Evolutionary conservation across 2,888 invertebrate genomes (phyloP).

Genomic region (Meghimatium bilineatum): DNA sequence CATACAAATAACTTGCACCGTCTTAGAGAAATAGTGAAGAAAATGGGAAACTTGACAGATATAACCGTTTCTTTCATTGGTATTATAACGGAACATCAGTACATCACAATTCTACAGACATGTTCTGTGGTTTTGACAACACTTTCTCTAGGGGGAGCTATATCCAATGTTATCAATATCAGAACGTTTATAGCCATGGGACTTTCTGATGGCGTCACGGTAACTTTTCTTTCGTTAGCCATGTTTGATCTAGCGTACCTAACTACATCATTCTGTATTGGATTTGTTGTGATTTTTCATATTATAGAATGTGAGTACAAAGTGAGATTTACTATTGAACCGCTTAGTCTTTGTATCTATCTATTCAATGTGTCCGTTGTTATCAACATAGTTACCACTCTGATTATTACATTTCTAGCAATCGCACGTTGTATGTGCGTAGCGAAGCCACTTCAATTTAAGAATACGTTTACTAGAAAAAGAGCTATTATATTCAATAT

Average conservation of each 20-base stretch:
- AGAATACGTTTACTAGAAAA: not conserved
- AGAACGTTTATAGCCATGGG: conserved; percentile 24
- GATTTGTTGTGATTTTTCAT: not conserved
- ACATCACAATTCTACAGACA: not conserved
- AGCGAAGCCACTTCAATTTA: conserved; percentile 35
- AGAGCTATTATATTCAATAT: not conserved
- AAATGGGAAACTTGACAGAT: not conserved
- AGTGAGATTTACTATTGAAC: conserved; percentile 4
- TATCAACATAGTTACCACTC: not conserved
- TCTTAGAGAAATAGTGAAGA: not conserved
- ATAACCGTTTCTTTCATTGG: not conserved
- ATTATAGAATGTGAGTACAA: not conserved
- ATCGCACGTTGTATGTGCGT: conserved; percentile 24
- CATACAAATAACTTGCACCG: not conserved
- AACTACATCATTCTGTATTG: not conserved
- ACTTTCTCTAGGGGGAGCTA: not conserved
- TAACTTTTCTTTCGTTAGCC: conserved; percentile 6
- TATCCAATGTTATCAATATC: conserved; percentile 26
- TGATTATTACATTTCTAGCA: conserved; percentile 23
- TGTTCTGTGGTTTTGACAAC: not conserved
- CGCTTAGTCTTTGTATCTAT: not conserved
- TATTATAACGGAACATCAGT: not conserved
- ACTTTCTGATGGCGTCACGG: conserved; percentile 18
- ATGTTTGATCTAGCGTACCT: conserved; percentile 12
- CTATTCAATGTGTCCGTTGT: not conserved